Base-by-base conservation (phyloP, 2,797 vertebrate genomes). In the Anas capensis region DNA sequence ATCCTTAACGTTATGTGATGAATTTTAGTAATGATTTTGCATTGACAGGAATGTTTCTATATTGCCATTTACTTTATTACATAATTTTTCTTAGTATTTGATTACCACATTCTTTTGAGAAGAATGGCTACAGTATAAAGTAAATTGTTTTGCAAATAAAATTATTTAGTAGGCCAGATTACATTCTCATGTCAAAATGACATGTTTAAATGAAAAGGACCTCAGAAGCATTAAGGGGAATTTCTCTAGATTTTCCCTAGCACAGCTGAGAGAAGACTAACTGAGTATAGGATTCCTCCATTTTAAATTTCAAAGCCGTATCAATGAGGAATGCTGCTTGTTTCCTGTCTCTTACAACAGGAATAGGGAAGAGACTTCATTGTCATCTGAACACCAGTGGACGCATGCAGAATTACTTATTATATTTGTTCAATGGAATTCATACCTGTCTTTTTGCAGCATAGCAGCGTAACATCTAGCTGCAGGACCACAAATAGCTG, bases 381-480 rank as follows among this genome's bases (percentile, higher is more conserved):
- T 42, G 26, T 38, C 14, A 23, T 33, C 33, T 31, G 44, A 82
- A 57, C 44, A 15, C 48, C 42, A 10, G 70, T 31, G 27, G 53
- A 75, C 38, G 9, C 62, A 20, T 3, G 18, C 18, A 36, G 36
- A 53, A n/a, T 40, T 51, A 48, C n/a, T 61, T 36, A 49, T 49
- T 72, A 1, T 18, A 4, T 40, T 54, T 58, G 44, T 42, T 86
- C 17, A 44, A 1, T 6, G 27, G 17, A 20, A 7, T 20, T 56
- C 44, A n/a, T 20, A 3, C 26, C 6, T 15, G 38, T 34, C 34
- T 17, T 10, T 24, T 8, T 73, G 46, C 51, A 27, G n/a, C 5
- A 13, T 27, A 3, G 3, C 8, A 14, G n/a, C 40, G 10, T 2
- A 53, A 48, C 0, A 1, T 19, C 10, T 31, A 6, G 17, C 58